Evolutionary conservation across 1,140 invertebrate species (phyloP).

Genomic region (Sitodiplosis mosellana): DNA sequence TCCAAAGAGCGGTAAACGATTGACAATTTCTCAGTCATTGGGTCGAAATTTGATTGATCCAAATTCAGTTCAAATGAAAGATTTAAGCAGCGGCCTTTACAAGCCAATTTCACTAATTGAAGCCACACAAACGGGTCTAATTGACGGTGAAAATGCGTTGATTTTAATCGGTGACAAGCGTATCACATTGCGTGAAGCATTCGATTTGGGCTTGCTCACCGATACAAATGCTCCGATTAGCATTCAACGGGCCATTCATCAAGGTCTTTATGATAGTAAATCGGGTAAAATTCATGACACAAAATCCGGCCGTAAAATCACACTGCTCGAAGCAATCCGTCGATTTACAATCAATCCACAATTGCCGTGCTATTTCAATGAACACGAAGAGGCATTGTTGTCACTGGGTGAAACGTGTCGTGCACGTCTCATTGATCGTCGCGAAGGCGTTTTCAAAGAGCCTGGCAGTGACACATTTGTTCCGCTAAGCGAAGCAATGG

Average conservation of each 20-base stretch:
- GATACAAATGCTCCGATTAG: constrained; percentile 69
- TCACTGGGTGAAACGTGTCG: constrained; percentile 60
- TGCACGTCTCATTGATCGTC: constrained; percentile 62
- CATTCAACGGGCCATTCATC: constrained; percentile 67
- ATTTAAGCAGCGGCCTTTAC: constrained; percentile 53
- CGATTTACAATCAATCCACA: constrained; percentile 59
- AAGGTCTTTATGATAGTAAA: constrained; percentile 63
- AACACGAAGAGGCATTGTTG: constrained; percentile 43
- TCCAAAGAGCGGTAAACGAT: constrained; percentile 50
- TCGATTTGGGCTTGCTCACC: constrained; percentile 57
- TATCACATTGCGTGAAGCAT: constrained; percentile 59
- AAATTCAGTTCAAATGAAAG: constrained; percentile 65
- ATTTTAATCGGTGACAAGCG: constrained; percentile 44
- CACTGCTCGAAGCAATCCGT: constrained; percentile 67
- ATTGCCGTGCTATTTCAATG: constrained; percentile 63
- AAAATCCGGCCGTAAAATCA: constrained; percentile 51
- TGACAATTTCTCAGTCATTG: constrained; percentile 58
- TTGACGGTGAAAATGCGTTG: constrained; percentile 52
- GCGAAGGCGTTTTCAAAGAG: constrained; percentile 57
- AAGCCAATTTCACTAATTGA: constrained; percentile 55
- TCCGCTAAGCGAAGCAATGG: constrained; percentile 49
- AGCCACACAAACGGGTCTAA: constrained; percentile 51
- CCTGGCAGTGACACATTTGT: constrained; percentile 44
- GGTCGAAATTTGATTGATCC: constrained; percentile 57
- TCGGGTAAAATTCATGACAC: constrained; percentile 70